Evolutionary conservation across 2,797 vertebrate genomes (phyloP), one percentile per base, ranked within the genome.

Genomic region (Eulemur coronatus): DNA sequence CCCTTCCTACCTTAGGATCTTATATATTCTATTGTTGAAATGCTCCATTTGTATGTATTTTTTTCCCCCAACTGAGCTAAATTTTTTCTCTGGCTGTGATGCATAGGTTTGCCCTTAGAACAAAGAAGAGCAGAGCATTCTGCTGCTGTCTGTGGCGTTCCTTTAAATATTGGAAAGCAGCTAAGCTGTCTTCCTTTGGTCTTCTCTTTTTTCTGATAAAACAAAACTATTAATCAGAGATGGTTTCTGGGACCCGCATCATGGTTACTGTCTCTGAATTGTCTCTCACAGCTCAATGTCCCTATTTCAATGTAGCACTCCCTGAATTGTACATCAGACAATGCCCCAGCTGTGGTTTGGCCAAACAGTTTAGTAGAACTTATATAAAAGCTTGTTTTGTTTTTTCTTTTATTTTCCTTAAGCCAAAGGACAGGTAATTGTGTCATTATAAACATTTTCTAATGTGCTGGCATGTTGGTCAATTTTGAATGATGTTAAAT

Each of bases 381-480:
- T 85, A n/a, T 35, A 86, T 35, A 86, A 61, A 70, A 4, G 1
- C 14, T 78, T 22, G 1, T 43, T 86, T 82, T 65, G 11, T 72
- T 24, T 43, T 75, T 38, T 30, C 24, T 50, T 50, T 90, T 81
- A 75, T 95, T 96, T 79, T 50, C 24, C 55, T 86, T 65, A 43
- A n/a, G 17, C 13, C 28, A 92, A 72, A 3, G 80, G 9, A 69
- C 26, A 97, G 41, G 76, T 85, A 92, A 93, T 80, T 84, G 8
- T 76, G 30, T 84, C 59, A 73, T 80, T 94, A 76, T 59, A 93
- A 97, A 69, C 11, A 92, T 88, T 76, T 94, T 94, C 38, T 93
- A 82, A 35, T 82, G 20, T 88, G 24, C 52, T 72, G 50, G 48
- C 24, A 67, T 76, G 43, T 55, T 75, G 70, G 30, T 43, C 72